Evolutionary conservation across 2,888 invertebrate genomes (phyloP).

Genomic region (Choristoneura rosaceana): DNA sequence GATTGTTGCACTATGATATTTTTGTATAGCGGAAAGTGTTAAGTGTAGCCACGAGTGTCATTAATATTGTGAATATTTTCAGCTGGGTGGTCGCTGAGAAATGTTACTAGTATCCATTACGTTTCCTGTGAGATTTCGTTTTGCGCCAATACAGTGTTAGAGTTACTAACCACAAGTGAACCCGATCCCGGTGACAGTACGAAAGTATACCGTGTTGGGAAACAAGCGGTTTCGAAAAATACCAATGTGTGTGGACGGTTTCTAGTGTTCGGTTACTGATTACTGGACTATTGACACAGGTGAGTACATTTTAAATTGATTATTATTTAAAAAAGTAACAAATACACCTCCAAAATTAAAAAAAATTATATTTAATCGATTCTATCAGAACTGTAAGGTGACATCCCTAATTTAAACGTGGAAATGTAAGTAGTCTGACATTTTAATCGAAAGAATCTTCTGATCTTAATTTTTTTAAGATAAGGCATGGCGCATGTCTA

Average conservation of each 20-base stretch:
- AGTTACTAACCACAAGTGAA: constrained; percentile 83
- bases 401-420: background rate
- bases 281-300: constrained; percentile 44
- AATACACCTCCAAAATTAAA: background rate
- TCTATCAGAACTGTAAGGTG: background rate
- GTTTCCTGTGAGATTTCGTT: constrained; percentile 78
- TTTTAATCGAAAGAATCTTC: background rate
- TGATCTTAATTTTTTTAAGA: no score
- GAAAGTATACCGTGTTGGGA: constrained; percentile 80
- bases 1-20: constrained; percentile 63
- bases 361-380: background rate
- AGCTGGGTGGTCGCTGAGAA: constrained; percentile 73
- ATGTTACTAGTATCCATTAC: constrained; percentile 76
- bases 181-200: constrained; percentile 73
- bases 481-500: no score
- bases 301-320: constrained; percentile 11
- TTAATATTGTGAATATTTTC: constrained; percentile 68
- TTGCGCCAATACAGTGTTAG: constrained; percentile 76
- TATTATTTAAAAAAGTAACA: background rate
- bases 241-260: constrained; percentile 57
- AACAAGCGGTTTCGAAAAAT: constrained; percentile 78
- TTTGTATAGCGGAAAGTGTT: constrained; percentile 56
- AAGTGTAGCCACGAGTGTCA: constrained; percentile 50
- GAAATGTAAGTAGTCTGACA: background rate
- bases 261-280: constrained; percentile 46